Evolutionary conservation across 1,140 invertebrate species (phyloP).

Genomic region (Mercenaria mercenaria): DNA sequence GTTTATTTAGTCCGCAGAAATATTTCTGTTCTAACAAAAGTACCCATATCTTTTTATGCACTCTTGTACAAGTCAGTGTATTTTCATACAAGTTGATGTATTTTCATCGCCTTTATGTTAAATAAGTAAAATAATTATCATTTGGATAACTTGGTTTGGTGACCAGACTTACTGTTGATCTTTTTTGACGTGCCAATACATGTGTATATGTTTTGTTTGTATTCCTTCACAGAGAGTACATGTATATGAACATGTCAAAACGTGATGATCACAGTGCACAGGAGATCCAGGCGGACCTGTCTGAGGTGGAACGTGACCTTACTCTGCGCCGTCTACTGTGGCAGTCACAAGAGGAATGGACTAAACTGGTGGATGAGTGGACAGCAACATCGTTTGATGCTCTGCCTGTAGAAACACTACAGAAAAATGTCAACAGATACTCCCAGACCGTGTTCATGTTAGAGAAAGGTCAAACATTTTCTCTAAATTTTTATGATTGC

Average conservation of each 20-base stretch:
- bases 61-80: no score
- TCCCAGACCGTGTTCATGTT: slow-evolving; percentile 86
- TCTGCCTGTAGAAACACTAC: slow-evolving; percentile 83
- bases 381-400: slow-evolving; percentile 83
- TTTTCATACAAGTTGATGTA: no score
- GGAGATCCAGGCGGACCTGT: slow-evolving; percentile 83
- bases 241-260: slow-evolving; percentile 75
- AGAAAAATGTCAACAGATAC: slow-evolving; percentile 85
- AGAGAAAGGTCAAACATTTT: slow-evolving; percentile 82
- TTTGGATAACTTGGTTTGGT: no score
- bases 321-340: slow-evolving; percentile 84
- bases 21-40: no score
- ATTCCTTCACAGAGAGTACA: slow-evolving; percentile 80
- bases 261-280: slow-evolving; percentile 81
- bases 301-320: slow-evolving; percentile 85
- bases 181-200: no score
- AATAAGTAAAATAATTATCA: no score
- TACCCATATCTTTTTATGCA: no score
- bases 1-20: no score
- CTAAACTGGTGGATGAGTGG: slow-evolving; percentile 82
- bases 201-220: no score
- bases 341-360: slow-evolving; percentile 85
- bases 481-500: no score
- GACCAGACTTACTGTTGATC: no score
- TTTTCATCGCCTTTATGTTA: no score